Base-by-base conservation (phyloP, 2,797 vertebrate species). In the Diceros bicornis region DNA sequence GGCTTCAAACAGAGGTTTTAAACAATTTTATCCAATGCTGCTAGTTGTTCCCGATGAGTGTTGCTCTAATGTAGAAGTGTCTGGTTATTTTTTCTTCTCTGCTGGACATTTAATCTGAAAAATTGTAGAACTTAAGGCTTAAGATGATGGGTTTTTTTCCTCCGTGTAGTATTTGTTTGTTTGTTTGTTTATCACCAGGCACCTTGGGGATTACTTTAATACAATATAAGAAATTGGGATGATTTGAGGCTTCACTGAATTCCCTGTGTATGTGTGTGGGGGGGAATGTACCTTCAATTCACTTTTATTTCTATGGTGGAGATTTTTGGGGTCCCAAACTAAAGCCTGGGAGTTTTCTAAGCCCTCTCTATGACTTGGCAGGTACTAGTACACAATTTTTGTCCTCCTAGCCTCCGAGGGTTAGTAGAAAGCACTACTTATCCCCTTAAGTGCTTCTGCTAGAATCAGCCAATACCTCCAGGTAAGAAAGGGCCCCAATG, bases 91-190 rank as follows among this genome's bases (percentile, higher is more conserved):
- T 57, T 91, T n/a, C 57, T 93, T 95, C 59, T 88, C 77, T 29
- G 41, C 16, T 91, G 21, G 34, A 57, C 41, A 85, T 12, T 95
- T 59, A 81, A 64, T 93, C 93, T 89, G 87, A 95, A 79, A 92
- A 93, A 2, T 3, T 52, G 1, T 50, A 91, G 29, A 81, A 66
- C 20, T 61, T 44, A 3, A 89, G 13, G 14, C 47, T 71, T 88
- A 81, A n/a, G 23, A 52, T 79, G 20, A 68, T 47, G 29, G 29
- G 1, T 50, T 44, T 57, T 34, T 14, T 6, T 9, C 25, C 74
- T 59, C 32, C 68, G 16, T 32, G 27, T 21, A 57, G 32, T 21
- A 47, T 61, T 79, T 82, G 37, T 55, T 66, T 34, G 37, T 37
- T 37, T 37, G 37, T 69, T 71, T 66, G 11, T 69, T 71, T 66